phyloP scores from a whole-genome alignment of 1,140 invertebrate species.

The Aphis gossypii region DNA sequence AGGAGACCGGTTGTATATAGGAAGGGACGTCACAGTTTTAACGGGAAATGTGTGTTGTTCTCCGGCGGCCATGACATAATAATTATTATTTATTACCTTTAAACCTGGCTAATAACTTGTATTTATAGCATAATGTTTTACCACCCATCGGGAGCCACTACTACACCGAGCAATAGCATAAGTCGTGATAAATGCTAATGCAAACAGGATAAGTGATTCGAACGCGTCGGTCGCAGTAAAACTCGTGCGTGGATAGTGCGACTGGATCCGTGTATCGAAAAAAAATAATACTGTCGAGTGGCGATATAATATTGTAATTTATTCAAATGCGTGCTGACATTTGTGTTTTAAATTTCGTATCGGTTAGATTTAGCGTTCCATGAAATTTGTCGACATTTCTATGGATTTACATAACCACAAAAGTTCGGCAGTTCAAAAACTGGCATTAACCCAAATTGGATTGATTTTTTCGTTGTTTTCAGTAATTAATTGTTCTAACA shows the following conservation, averaged over 20 bases:
- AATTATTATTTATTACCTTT: background rate
- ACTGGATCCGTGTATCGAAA: background rate
- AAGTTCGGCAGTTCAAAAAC: slow-evolving; percentile 54
- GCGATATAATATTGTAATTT: background rate
- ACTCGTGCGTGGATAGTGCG: too few species aligned
- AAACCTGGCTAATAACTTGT: background rate
- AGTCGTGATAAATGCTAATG: background rate
- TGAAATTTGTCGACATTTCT: slow-evolving; percentile 28
- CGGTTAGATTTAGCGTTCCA: slow-evolving; percentile 30
- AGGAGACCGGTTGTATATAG: background rate
- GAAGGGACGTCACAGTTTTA: background rate
- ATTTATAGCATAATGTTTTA: background rate
- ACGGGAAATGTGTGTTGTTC: background rate
- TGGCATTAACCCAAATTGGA: slow-evolving; percentile 19
- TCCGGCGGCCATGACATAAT: background rate
- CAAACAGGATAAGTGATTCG: background rate
- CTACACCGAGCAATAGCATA: background rate
- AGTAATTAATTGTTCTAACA: background rate
- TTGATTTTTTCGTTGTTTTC: slow-evolving; percentile 29
- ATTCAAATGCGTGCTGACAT: background rate
- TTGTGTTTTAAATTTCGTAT: slow-evolving; percentile 44
- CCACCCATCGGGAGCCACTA: background rate
- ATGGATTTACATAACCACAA: slow-evolving; percentile 56
- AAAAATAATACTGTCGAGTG: background rate
- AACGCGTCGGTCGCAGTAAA: background rate